These are phyloP conservation scores for Mechanitis mazaeus DNA, from an alignment of 2,888 invertebrate genomes.

Conservation along the genomic window DNA sequence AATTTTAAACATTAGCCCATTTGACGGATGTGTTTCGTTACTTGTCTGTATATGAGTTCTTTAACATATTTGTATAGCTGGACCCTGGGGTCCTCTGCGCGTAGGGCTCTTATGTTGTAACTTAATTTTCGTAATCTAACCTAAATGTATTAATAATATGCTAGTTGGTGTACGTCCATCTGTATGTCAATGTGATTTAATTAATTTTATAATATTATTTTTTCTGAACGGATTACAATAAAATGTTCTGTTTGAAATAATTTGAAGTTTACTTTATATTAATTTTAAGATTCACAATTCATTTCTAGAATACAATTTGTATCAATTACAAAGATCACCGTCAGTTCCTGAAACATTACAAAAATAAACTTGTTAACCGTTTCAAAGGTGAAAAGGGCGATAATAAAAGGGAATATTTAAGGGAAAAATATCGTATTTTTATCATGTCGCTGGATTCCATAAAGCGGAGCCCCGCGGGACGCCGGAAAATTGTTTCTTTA, in stretches of 20 bases:
- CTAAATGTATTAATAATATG: conserved; percentile 64
- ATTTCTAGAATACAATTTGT: conserved; percentile 4
- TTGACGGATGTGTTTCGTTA: conserved; percentile 10
- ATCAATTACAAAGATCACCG: background rate
- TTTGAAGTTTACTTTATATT: conserved; percentile 51
- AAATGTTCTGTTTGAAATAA: conserved; percentile 76
- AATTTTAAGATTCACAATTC: conserved; percentile 15
- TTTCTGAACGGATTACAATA: conserved; percentile 76
- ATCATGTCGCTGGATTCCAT: conserved; percentile 65
- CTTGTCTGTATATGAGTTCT: conserved; percentile 74
- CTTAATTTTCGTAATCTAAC: conserved; percentile 62
- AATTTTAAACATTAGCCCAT: conserved; percentile 30
- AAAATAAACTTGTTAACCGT: conserved; percentile 37
- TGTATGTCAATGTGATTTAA: conserved; percentile 75
- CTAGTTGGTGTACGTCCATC: conserved; percentile 76
- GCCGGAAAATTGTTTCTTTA: conserved; percentile 75
- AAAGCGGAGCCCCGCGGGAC: conserved; percentile 52
- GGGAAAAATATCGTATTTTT: conserved; percentile 58
- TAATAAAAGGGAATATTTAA: conserved; percentile 28
- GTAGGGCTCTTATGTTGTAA: conserved; percentile 55
- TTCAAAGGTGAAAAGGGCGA: conserved; percentile 27
- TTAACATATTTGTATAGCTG: conserved; percentile 61
- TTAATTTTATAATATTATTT: conserved; percentile 69
- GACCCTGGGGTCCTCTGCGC: conserved; percentile 61
- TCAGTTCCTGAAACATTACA: conserved; percentile 23